Conservation (phyloP, 2,797 vertebrate genomes). For the Harpagifer antarcticus region DNA sequence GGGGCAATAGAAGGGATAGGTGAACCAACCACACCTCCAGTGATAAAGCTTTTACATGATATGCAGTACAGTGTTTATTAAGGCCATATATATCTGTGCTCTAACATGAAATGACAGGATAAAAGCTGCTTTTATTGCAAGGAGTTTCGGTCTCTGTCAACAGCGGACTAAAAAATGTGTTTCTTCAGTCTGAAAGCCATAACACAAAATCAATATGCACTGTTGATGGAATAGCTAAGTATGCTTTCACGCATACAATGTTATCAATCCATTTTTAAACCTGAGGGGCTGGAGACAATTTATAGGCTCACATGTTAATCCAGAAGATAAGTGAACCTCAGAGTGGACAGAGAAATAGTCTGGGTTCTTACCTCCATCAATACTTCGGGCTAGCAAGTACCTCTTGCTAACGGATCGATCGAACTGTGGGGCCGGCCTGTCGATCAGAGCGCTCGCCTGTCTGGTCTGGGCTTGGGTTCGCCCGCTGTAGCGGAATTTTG, state of each 20-base stretch:
- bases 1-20: not conserved
- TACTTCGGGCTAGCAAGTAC: conserved; percentile 95
- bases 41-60: conserved; percentile 1
- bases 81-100: not conserved
- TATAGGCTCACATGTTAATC: not conserved
- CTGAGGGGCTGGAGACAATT: not conserved
- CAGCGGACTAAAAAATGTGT: not conserved
- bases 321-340: not conserved
- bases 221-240: conserved; percentile 1
- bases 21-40: conserved; percentile 3
- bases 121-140: conserved; percentile 11
- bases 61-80: not conserved
- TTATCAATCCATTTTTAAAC: not conserved
- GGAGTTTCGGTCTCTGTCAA: conserved; percentile 10
- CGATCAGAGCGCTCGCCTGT: conserved; percentile 96
- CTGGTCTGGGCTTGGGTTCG: conserved; percentile 97
- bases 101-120: not conserved
- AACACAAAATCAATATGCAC: conserved; percentile 25
- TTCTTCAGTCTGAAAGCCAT: not conserved
- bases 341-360: not conserved
- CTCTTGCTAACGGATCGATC: conserved; percentile 97
- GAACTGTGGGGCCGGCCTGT: conserved; percentile 96
- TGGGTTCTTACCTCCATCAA: conserved; percentile 91
- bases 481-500: conserved; percentile 98
- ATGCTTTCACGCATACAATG: not conserved